These are phyloP conservation scores for Eurosta solidaginis DNA, from an alignment of 1,140 invertebrate species.

Conservation along the genomic window DNA sequence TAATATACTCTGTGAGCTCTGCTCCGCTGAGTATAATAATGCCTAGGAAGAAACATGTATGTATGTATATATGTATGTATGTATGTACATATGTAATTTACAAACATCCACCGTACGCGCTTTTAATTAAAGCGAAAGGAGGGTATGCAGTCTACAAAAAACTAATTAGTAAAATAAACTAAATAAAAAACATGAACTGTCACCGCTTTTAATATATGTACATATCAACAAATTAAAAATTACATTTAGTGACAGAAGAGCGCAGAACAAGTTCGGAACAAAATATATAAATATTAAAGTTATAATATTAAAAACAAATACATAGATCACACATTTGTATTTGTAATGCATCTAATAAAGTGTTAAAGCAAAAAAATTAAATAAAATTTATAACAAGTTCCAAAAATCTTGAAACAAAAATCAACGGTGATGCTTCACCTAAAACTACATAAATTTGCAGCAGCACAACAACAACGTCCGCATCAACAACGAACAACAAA, in stretches of 20 bases:
- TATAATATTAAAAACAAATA: neutral
- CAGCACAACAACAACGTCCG: neutral
- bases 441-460: neutral
- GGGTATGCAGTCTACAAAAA: neutral
- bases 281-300: neutral
- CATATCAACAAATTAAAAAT: neutral
- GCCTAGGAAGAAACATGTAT: neutral
- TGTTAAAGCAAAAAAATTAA: neutral
- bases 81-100: neutral
- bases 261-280: neutral
- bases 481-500: neutral
- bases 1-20: too few relatives aligned
- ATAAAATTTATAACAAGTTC: neutral
- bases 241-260: neutral
- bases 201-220: neutral
- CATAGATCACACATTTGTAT: too few relatives aligned
- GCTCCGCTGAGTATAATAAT: neutral
- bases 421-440: neutral
- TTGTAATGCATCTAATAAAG: too few relatives aligned
- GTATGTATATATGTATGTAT: too few relatives aligned
- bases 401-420: neutral
- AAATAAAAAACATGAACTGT: neutral
- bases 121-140: constrained; percentile 9
- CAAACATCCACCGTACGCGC: too few relatives aligned
- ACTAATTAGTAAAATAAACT: neutral